phyloP scores from a whole-genome alignment of 2,797 vertebrate genomes.

The Neosilurus mollespiculum region DNA sequence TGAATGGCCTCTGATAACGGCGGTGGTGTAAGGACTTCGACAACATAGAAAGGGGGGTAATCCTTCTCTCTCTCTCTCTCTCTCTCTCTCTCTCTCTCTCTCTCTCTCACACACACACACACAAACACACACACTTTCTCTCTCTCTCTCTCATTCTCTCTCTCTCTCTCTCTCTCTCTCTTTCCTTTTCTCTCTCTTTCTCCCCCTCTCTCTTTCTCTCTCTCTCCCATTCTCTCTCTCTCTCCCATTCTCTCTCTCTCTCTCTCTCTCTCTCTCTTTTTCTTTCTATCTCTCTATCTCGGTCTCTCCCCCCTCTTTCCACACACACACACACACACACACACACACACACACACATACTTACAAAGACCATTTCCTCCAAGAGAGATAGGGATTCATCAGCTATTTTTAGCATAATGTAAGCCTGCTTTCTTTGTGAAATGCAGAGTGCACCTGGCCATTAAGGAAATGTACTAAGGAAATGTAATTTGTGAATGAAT shows the following conservation, averaged over 20 bases:
- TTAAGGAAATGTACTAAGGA: conserved; percentile 24
- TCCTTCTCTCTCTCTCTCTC: background rate
- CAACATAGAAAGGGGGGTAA: conserved; percentile 1
- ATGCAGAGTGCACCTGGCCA: conserved; percentile 16
- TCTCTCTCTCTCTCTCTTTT: background rate
- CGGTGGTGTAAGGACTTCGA: background rate
- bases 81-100: background rate
- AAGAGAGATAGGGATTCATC: conserved; percentile 44
- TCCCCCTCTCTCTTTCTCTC: too few relatives aligned
- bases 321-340: background rate
- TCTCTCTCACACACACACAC: conserved; percentile 2
- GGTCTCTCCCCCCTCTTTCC: background rate
- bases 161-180: background rate
- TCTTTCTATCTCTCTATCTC: too few relatives aligned
- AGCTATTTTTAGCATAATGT: conserved; percentile 51
- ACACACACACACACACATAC: conserved; percentile 6
- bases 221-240: conserved; percentile 1
- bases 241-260: background rate
- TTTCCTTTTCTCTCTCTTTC: background rate
- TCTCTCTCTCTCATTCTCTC: background rate
- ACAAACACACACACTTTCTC: conserved; percentile 9
- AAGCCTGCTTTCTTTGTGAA: background rate
- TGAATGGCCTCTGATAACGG: conserved; percentile 10
- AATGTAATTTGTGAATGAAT: conserved; percentile 11
- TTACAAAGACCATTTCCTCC: conserved; percentile 27